A percentile compares a stretch with the other conserved stretches of the same genome.
These are phyloP conservation scores for Serinus canaria DNA, from an alignment of 2,113 vertebrate species.

Conservation along the genomic window DNA sequence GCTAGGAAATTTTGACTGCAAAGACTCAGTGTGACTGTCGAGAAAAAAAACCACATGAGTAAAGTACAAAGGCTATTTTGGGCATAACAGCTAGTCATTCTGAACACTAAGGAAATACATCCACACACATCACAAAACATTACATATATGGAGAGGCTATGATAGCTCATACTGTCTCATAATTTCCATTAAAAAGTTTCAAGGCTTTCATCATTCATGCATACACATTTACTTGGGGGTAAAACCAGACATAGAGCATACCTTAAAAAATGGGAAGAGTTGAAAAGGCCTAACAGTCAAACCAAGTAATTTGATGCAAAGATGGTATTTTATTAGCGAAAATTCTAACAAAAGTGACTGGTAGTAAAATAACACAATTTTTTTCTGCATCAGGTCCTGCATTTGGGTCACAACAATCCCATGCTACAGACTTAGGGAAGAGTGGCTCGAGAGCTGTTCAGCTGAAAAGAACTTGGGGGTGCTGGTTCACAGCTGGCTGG, in stretches of 20 bases:
- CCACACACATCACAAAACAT: background rate
- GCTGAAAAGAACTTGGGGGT: background rate
- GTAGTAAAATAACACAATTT: background rate
- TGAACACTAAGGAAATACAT: background rate
- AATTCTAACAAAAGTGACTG: background rate
- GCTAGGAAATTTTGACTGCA: constrained; percentile 38
- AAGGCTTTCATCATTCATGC: background rate
- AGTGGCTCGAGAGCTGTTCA: background rate
- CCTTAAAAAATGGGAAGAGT: background rate
- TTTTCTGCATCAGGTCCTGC: background rate
- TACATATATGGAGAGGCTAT: background rate
- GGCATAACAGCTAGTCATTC: constrained; percentile 26
- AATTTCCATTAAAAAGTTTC: constrained; percentile 9
- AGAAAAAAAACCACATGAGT: background rate
- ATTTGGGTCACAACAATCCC: background rate
- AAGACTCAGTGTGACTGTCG: background rate
- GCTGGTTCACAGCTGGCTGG: background rate
- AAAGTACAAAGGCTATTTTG: constrained; percentile 45
- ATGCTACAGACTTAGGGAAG: background rate
- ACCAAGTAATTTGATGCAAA: background rate
- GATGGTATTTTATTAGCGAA: background rate
- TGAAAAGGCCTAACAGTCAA: background rate
- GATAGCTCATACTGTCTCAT: background rate
- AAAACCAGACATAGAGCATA: background rate
- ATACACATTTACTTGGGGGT: background rate